phyloP scores from a whole-genome alignment of 2,113 vertebrate genomes.

The Chaenocephalus aceratus region DNA sequence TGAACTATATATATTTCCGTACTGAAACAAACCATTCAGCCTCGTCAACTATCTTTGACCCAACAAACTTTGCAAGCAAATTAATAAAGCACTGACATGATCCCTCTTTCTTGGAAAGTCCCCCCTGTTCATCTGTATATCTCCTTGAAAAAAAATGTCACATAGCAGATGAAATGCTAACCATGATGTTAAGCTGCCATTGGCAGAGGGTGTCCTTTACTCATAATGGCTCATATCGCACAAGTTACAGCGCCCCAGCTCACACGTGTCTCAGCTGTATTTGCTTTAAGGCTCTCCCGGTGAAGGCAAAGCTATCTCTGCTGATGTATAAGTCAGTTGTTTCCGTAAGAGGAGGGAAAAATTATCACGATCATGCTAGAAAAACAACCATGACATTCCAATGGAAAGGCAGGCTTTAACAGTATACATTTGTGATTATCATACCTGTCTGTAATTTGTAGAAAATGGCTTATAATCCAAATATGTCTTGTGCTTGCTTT shows the following conservation, averaged over 20 bases:
- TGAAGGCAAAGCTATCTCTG: slow-evolving; percentile 53
- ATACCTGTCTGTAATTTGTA: slow-evolving; percentile 63
- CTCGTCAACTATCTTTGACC: slow-evolving; percentile 25
- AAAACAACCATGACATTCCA: slow-evolving; percentile 72
- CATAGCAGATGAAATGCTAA: slow-evolving; percentile 66
- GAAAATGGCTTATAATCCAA: slow-evolving; percentile 60
- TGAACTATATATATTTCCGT: slow-evolving; percentile 26
- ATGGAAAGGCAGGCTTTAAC: slow-evolving; percentile 19
- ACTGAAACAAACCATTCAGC: slow-evolving; percentile 34
- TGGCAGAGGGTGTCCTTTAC: slow-evolving; percentile 61
- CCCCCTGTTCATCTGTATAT: slow-evolving; percentile 41
- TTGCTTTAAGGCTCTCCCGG: slow-evolving; percentile 49
- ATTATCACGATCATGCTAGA: slow-evolving; percentile 44
- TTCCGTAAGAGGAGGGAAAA: slow-evolving; percentile 68
- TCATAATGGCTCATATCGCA: slow-evolving; percentile 48
- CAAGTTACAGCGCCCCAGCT: slow-evolving; percentile 16
- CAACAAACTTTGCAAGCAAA: slow-evolving; percentile 28
- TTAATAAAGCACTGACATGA: slow-evolving; percentile 44
- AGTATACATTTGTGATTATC: slow-evolving; percentile 62
- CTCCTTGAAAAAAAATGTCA: slow-evolving; percentile 69
- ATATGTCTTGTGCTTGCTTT: slow-evolving; percentile 53
- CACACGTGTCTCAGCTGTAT: slow-evolving; percentile 42
- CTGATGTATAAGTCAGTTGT: slow-evolving; percentile 69
- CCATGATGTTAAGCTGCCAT: slow-evolving; percentile 76
- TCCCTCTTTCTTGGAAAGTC: slow-evolving; percentile 70